A percentile compares a stretch with the other conserved stretches of the same genome.
These are phyloP conservation scores for Agrochola lota DNA, from an alignment of 2,888 invertebrate genomes.

Conservation along the genomic window DNA sequence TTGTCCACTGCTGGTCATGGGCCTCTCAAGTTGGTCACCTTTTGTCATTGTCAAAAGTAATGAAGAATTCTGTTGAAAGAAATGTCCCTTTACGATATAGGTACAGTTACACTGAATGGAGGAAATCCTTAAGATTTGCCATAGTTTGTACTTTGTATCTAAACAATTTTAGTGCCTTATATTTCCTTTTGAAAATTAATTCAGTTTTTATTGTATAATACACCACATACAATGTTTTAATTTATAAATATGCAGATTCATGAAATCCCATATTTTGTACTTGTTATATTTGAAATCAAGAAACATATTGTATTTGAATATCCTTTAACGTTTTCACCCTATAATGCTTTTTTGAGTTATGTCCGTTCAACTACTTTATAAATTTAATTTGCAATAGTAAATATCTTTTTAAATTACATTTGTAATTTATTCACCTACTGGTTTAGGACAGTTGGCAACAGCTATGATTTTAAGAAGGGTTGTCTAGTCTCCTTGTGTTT, in stretches of 20 bases:
- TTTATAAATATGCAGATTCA: background rate
- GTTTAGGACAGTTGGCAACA: background rate
- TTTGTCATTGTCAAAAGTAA: background rate
- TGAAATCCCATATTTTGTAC: background rate
- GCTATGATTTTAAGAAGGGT: constrained; percentile 13
- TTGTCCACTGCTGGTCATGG: background rate
- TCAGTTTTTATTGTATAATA: background rate
- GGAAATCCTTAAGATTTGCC: background rate
- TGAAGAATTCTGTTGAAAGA: background rate
- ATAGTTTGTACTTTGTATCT: background rate
- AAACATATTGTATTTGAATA: background rate
- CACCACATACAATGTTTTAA: background rate
- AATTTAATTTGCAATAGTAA: background rate
- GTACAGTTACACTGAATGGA: background rate
- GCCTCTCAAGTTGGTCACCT: background rate
- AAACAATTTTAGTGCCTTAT: constrained; percentile 2
- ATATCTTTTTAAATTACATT: background rate
- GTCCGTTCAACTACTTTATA: background rate
- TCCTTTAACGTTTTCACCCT: background rate
- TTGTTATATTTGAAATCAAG: background rate
- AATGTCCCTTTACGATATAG: background rate
- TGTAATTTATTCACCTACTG: background rate
- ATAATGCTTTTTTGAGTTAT: background rate
- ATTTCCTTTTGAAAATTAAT: background rate
- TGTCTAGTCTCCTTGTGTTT: constrained; percentile 37